Conservation (phyloP, 2,888 invertebrate genomes). For the Branchellion lobata region DNA sequence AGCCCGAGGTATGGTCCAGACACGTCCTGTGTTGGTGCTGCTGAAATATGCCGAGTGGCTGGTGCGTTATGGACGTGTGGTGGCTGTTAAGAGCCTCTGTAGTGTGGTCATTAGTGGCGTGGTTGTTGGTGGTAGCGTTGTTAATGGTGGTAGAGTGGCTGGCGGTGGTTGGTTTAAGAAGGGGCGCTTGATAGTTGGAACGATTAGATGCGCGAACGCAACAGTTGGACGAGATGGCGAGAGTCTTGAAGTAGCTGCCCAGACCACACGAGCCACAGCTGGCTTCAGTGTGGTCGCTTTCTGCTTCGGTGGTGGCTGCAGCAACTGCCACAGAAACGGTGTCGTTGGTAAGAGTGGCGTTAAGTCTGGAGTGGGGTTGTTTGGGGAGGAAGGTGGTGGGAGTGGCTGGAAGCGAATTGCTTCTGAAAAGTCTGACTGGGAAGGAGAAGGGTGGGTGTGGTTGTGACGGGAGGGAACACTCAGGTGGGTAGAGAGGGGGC, state of each 20-base stretch:
- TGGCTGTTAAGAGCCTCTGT: not conserved
- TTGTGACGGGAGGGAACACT: not conserved
- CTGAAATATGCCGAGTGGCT: too few species aligned
- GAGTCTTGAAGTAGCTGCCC: not conserved
- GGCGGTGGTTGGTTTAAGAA: too few species aligned
- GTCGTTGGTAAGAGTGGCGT: too few species aligned
- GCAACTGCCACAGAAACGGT: not conserved
- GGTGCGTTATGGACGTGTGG: not conserved
- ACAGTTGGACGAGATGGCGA: not conserved
- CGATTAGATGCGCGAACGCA: not conserved
- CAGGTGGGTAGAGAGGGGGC: conserved; percentile 8
- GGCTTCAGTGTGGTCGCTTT: not conserved
- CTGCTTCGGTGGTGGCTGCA: not conserved
- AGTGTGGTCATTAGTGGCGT: too few species aligned
- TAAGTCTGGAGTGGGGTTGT: not conserved
- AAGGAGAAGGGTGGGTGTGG: not conserved
- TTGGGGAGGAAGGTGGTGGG: conserved; percentile 11
- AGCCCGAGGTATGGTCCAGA: conserved; percentile 35
- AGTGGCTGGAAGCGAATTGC: conserved; percentile 36
- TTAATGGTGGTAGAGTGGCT: too few species aligned
- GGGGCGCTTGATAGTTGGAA: not conserved
- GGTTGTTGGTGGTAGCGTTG: not conserved
- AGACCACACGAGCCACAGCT: not conserved
- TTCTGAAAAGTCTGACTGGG: conserved; percentile 3
- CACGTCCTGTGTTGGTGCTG: not conserved